Evolutionary conservation across 2,113 vertebrate genomes (phyloP).

Genomic region (Puntigrus tetrazona): DNA sequence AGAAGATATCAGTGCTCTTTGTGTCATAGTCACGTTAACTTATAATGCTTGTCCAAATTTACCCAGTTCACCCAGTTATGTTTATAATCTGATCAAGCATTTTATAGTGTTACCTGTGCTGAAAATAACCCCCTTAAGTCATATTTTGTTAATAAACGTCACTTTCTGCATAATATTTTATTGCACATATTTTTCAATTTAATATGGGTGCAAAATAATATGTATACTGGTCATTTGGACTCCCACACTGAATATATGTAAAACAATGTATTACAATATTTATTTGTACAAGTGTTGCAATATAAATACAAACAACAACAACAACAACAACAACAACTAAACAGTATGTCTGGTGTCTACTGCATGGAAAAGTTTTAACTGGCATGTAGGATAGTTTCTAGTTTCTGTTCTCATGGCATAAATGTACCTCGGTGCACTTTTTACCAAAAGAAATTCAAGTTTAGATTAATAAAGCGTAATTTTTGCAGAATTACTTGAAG

Average conservation of each 20-base stretch:
- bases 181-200: background rate
- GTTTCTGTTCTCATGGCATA: too few species aligned
- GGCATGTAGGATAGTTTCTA: background rate
- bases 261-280: background rate
- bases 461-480: too few species aligned
- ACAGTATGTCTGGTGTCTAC: background rate
- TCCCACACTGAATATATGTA: background rate
- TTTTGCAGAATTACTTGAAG: too few species aligned
- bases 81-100: background rate
- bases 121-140: background rate
- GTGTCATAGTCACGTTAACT: background rate
- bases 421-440: too few species aligned
- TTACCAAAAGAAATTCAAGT: too few species aligned
- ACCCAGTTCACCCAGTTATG: background rate
- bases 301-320: background rate
- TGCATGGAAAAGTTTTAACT: background rate
- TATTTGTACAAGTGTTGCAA: background rate
- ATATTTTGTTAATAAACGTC: background rate
- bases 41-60: too few species aligned
- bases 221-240: background rate
- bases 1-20: background rate
- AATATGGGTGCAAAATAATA: background rate
- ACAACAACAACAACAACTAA: too few species aligned
- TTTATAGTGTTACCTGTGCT: background rate
- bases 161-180: background rate